phyloP scores from a whole-genome alignment of 2,113 vertebrate genomes.

The Takifugu flavidus region DNA sequence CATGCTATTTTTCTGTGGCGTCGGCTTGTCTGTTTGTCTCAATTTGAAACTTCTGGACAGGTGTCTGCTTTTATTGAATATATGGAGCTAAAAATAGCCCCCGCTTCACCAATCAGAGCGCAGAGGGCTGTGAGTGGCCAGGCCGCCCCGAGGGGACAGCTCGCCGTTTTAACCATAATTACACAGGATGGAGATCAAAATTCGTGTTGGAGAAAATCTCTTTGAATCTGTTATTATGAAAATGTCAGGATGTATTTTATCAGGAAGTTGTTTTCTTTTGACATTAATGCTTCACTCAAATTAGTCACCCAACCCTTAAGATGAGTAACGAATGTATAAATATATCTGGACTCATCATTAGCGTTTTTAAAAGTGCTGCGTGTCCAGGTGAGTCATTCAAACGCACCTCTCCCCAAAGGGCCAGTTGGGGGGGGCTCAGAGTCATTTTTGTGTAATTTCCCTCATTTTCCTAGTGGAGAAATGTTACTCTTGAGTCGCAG shows the following conservation, averaged over 20 bases:
- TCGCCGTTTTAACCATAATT: not conserved
- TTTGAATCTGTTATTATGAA: no score
- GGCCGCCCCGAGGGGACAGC: constrained; percentile 12
- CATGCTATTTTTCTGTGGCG: constrained; percentile 52
- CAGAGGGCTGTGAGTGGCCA: constrained; percentile 35
- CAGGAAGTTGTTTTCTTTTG: not conserved
- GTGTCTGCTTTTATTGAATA: constrained; percentile 42
- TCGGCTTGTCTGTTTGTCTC: constrained; percentile 61
- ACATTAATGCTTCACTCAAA: constrained; percentile 14
- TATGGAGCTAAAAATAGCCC: constrained; percentile 50
- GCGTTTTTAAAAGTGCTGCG: not conserved
- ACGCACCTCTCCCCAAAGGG: not conserved
- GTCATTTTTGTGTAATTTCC: no score
- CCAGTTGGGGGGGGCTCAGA: constrained; percentile 5
- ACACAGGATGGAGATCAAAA: not conserved
- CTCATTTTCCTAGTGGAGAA: not conserved
- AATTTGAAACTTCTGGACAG: constrained; percentile 55
- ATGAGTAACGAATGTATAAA: not conserved
- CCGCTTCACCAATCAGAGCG: constrained; percentile 25
- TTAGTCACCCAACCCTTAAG: constrained; percentile 12
- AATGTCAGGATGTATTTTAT: no score
- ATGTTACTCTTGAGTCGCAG: no score
- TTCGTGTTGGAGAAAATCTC: not conserved
- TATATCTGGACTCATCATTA: constrained; percentile 2
- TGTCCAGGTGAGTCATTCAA: constrained; percentile 20